Percentiles rank a stretch among this genome's conserved stretches.
These are phyloP conservation scores for Gopherus flavomarginatus DNA, from an alignment of 2,113 vertebrate species.

Conservation along the genomic window DNA sequence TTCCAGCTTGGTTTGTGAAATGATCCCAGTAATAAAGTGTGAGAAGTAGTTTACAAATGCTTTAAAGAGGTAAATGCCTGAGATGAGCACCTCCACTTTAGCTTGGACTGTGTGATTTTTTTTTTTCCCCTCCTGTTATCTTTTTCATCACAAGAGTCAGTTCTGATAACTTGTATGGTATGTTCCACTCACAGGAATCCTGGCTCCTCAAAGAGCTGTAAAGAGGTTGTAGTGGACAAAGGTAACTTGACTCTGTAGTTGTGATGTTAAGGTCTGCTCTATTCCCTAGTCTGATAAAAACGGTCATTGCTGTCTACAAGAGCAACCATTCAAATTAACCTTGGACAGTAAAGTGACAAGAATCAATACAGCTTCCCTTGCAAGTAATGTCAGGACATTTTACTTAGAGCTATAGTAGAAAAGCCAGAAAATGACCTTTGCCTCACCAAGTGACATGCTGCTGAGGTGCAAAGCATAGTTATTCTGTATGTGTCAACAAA, in stretches of 20 bases:
- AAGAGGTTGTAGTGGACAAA: background rate
- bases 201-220: background rate
- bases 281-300: background rate
- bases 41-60: background rate
- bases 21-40: background rate
- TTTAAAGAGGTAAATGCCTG: background rate
- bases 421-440: background rate
- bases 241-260: background rate
- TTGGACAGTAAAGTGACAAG: background rate
- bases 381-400: background rate
- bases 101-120: background rate
- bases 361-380: background rate
- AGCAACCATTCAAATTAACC: background rate
- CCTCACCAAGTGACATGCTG: background rate
- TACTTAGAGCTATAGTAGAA: background rate
- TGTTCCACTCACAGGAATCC: background rate
- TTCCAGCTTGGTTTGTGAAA: background rate
- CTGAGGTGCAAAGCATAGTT: background rate
- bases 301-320: background rate
- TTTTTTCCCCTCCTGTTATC: background rate
- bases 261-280: background rate
- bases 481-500: background rate
- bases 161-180: background rate
- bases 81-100: background rate
- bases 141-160: background rate